Evolutionary conservation across 2,888 invertebrate genomes (phyloP).

Genomic region (Merodon equestris): DNA sequence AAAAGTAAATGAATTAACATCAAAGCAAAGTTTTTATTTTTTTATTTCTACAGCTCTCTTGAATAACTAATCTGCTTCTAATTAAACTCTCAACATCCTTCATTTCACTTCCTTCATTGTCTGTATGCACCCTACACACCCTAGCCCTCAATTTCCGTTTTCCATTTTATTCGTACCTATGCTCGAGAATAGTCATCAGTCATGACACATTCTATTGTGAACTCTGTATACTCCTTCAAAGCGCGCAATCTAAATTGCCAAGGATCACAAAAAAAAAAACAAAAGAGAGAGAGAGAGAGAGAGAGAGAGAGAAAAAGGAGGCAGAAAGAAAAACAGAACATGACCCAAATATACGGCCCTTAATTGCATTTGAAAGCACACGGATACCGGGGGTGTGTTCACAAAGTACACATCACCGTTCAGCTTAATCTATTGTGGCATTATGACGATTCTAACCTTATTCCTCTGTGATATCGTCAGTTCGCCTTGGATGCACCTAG

Average conservation of each 20-base stretch:
- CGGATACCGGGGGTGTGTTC: not conserved
- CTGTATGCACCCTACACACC: not conserved
- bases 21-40: constrained; percentile 17
- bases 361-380: constrained; percentile 25
- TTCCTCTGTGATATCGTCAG: not conserved
- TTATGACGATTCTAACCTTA: constrained; percentile 9
- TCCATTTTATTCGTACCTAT: no score
- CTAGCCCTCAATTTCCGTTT: no score
- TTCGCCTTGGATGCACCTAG: not conserved
- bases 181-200: no score
- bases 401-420: constrained; percentile 2
- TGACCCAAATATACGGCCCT: constrained; percentile 25
- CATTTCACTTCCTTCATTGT: not conserved
- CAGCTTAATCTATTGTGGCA: constrained; percentile 9
- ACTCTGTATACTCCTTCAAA: no score
- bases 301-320: not conserved
- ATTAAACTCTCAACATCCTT: constrained; percentile 38
- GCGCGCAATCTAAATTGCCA: not conserved
- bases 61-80: constrained; percentile 32
- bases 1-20: constrained; percentile 20
- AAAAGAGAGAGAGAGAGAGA: not conserved
- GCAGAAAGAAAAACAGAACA: constrained; percentile 3
- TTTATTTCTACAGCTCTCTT: constrained; percentile 23
- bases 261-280: constrained; percentile 9
- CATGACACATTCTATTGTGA: no score